A percentile compares a stretch with the other conserved stretches of the same genome.
phyloP scores from a whole-genome alignment of 2,797 vertebrate genomes.

The Phaenicophaeus curvirostris region DNA sequence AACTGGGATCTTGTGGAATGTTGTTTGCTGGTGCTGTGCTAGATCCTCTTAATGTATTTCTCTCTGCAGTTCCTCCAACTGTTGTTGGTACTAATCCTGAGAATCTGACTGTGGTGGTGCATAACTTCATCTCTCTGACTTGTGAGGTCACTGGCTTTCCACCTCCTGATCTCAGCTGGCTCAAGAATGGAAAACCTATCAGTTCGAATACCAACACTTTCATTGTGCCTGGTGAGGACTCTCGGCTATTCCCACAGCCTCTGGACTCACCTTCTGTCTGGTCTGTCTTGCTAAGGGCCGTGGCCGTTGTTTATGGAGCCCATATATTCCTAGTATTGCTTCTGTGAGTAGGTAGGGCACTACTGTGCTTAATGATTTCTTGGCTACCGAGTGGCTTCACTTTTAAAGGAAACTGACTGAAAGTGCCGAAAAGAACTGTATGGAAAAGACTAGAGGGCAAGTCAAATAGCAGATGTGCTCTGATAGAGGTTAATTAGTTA shows the following conservation, averaged over 20 bases:
- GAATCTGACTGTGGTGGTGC: slow-evolving; percentile 90
- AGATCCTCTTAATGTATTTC: slow-evolving; percentile 4
- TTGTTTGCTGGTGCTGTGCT: not conserved
- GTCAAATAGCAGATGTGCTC: not conserved
- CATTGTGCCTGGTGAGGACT: slow-evolving; percentile 88
- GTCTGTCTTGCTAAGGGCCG: not conserved
- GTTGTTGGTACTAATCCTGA: slow-evolving; percentile 85
- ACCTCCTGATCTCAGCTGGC: slow-evolving; percentile 91
- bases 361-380: not conserved
- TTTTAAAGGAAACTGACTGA: not conserved
- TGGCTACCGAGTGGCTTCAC: not conserved
- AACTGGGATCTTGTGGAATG: not conserved
- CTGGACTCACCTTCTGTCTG: not conserved
- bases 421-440: not conserved
- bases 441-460: not conserved
- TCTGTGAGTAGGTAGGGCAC: not conserved
- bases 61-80: slow-evolving; percentile 86
- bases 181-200: slow-evolving; percentile 86
- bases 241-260: not conserved
- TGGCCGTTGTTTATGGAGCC: not conserved
- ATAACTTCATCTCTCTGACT: slow-evolving; percentile 91
- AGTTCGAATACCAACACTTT: slow-evolving; percentile 82
- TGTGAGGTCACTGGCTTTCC: slow-evolving; percentile 94
- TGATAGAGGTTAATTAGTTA: too few relatives aligned
- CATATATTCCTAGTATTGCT: not conserved